A percentile compares a stretch with the other conserved stretches of the same genome.
These are phyloP conservation scores for Sphaerodactylus townsendi DNA, from an alignment of 2,113 vertebrate species.

Conservation along the genomic window DNA sequence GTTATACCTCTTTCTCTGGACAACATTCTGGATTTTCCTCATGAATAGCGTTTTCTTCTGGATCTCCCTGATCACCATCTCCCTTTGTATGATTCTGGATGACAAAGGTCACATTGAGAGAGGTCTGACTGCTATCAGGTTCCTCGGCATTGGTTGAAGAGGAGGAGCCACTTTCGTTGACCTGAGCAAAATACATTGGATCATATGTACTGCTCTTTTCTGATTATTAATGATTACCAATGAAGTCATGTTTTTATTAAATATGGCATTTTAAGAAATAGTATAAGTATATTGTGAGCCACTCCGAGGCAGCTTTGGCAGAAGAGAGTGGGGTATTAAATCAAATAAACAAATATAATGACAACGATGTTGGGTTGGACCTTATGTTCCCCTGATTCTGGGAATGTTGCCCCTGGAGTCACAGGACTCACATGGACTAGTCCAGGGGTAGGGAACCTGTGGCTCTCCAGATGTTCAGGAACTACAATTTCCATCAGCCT, in stretches of 20 bases:
- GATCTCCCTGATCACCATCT: constrained; percentile 41
- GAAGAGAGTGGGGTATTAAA: too few relatives aligned
- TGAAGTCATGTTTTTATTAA: background rate
- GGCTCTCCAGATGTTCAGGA: too few relatives aligned
- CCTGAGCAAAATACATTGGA: constrained; percentile 51
- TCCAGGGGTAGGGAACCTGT: too few relatives aligned
- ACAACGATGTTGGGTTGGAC: too few relatives aligned
- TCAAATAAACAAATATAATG: too few relatives aligned
- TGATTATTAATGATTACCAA: background rate
- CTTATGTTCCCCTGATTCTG: too few relatives aligned
- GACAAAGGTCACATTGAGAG: constrained; percentile 25
- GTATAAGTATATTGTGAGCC: too few relatives aligned
- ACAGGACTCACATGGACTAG: too few relatives aligned
- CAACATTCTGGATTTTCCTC: background rate
- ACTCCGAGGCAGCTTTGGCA: too few relatives aligned
- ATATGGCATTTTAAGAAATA: too few relatives aligned
- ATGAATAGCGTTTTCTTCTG: background rate
- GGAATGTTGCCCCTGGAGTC: too few relatives aligned
- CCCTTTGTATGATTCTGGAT: constrained; percentile 72
- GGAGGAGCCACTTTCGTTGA: constrained; percentile 29
- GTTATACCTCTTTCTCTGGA: constrained; percentile 54
- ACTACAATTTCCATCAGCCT: too few relatives aligned
- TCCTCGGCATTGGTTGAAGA: constrained; percentile 27
- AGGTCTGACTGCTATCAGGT: background rate
- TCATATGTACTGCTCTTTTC: background rate